Evolutionary conservation across 2,797 vertebrate species (phyloP), one percentile per base, ranked within the genome.

Genomic region (Poeciliopsis infans): DNA sequence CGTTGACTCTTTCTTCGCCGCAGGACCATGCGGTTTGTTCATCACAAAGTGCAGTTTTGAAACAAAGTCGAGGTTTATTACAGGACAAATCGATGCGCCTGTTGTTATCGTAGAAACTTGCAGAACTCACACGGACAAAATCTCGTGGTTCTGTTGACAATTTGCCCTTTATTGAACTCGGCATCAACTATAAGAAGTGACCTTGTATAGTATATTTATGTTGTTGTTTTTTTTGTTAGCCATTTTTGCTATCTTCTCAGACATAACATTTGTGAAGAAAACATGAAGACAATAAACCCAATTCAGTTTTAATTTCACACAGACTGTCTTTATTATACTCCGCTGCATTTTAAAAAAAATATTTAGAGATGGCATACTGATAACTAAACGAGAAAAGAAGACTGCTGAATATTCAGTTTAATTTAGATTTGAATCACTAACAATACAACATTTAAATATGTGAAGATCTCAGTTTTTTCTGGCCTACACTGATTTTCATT

Each of bases 51-150:
- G 15, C 3, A 18, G 20, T 3, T 1, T 47, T 11, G 39, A 23
- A 68, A 7, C 11, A 69, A 68, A 7, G 11, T 8, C 33, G 13
- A 53, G 51, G 51, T 53, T 53, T 53, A 53, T 28, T 25, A 23
- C 47, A 61, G 55, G 36, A 6, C n/a, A 79, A 89, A 85, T 87
- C 85, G 86, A 66, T 85, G 81, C 85, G 53, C n/a, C 68, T 28
- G 43, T 5, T 74, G 64, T 85, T 73, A 10, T 84, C 81, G 36
- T 31, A 0, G 45, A 43, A 43, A 43, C 20, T 11, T 68, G 41
- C 64, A 41, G 39, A 43, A 18, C 18, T 1, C 71, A 8, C 10
- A 36, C 18, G 1, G 31, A 49, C 59, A 25, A 25, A 55, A 55
- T 46, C 39, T 11, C 5, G 10, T 12, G 33, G 28, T 20, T 36